phyloP scores from a whole-genome alignment of 2,113 vertebrate species.

The Vombatus ursinus region DNA sequence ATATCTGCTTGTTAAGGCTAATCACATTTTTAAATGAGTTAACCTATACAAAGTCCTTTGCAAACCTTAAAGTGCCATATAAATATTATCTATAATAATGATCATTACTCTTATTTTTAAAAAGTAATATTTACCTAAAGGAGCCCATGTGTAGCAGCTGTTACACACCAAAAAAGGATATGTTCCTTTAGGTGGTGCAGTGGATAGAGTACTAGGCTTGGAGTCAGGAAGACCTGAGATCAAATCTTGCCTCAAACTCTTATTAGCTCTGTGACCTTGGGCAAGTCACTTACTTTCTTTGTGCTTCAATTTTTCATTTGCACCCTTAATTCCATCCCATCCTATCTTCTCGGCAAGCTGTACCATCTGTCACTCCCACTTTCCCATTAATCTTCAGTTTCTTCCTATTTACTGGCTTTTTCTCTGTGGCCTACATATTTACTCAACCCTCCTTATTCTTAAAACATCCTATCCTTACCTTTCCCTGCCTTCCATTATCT shows the following conservation, averaged over 20 bases:
- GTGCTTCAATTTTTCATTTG: neutral
- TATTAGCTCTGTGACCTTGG: neutral
- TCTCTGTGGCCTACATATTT: neutral
- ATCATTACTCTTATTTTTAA: neutral
- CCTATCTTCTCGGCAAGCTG: neutral
- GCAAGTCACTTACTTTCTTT: neutral
- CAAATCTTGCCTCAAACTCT: neutral
- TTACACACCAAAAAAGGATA: neutral
- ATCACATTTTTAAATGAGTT: neutral
- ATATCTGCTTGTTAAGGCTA: neutral
- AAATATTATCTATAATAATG: neutral
- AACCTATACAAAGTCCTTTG: neutral
- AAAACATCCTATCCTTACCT: neutral
- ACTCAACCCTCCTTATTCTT: neutral
- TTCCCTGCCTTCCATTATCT: neutral
- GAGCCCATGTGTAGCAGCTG: neutral
- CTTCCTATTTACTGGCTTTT: neutral
- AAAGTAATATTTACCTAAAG: neutral
- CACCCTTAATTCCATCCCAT: neutral
- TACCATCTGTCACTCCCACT: neutral
- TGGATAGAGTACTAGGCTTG: neutral
- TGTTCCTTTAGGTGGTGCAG: neutral
- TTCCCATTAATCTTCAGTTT: neutral
- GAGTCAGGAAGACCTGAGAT: neutral
- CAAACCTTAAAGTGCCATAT: neutral